Percentiles rank a stretch among this genome's conserved stretches.
phyloP scores from a whole-genome alignment of 2,888 invertebrate species.

The Stenotaenia linearis region DNA sequence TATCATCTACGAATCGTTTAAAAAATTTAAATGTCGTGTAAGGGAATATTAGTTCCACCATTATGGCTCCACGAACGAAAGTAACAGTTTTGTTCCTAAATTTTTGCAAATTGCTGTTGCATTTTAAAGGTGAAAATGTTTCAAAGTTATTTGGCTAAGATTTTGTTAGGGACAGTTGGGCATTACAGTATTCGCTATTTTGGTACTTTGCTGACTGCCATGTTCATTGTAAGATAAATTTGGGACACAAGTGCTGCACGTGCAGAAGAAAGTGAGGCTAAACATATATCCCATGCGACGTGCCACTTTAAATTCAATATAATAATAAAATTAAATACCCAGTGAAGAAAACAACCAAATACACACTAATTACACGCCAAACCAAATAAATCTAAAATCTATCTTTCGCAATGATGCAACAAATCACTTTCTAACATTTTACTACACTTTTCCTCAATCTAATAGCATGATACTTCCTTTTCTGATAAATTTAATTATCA shows the following conservation, averaged over 20 bases:
- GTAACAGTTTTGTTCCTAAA: too few relatives aligned
- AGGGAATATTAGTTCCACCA: too few relatives aligned
- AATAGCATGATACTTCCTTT: too few relatives aligned
- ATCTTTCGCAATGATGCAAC: too few relatives aligned
- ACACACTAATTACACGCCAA: not conserved
- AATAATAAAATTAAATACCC: not conserved
- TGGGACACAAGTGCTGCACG: slow-evolving; percentile 5
- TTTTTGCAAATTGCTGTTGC: too few relatives aligned
- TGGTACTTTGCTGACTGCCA: slow-evolving; percentile 9
- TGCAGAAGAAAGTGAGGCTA: not conserved
- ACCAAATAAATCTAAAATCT: too few relatives aligned
- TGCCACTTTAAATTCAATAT: too few relatives aligned
- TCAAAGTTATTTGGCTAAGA: not conserved
- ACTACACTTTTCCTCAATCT: too few relatives aligned
- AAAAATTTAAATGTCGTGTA: too few relatives aligned
- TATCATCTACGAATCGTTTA: not conserved
- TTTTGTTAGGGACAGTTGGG: not conserved
- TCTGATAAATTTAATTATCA: too few relatives aligned
- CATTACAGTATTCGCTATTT: not conserved
- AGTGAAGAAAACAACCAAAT: not conserved
- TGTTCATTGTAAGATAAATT: slow-evolving; percentile 16
- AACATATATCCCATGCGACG: not conserved
- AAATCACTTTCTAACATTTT: too few relatives aligned
- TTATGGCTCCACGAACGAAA: too few relatives aligned
- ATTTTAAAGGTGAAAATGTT: not conserved